Conservation (phyloP, 2,113 vertebrate species). For the Gopherus flavomarginatus region DNA sequence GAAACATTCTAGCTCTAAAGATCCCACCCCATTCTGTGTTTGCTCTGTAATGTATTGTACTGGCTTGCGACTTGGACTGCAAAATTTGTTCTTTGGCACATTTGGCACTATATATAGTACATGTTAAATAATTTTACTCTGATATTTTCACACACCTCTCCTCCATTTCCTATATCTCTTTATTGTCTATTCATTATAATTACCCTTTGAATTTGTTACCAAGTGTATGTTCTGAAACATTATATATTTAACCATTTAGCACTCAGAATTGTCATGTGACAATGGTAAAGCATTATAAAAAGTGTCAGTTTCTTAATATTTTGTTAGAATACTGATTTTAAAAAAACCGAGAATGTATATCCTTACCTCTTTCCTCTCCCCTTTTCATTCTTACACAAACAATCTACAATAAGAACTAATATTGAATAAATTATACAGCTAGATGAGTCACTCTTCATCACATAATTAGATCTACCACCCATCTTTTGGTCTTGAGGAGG, state of each 20-base stretch:
- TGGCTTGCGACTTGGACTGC: neutral
- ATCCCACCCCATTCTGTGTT: neutral
- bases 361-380: neutral
- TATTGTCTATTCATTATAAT: neutral
- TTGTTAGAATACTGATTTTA: neutral
- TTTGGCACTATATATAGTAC: neutral
- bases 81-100: neutral
- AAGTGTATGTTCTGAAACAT: neutral
- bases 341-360: neutral
- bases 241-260: neutral
- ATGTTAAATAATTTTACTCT: neutral
- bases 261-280: neutral
- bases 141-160: neutral
- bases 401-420: neutral
- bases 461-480: neutral
- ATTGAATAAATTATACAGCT: neutral
- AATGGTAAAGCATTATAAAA: neutral
- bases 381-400: neutral
- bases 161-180: neutral
- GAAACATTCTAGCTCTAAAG: neutral
- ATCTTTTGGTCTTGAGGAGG: neutral
- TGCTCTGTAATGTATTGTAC: neutral
- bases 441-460: neutral
- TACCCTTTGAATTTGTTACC: neutral
- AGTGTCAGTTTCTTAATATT: neutral